Conservation (phyloP, 2,888 invertebrate species). For the Fabriciana adippe region DNA sequence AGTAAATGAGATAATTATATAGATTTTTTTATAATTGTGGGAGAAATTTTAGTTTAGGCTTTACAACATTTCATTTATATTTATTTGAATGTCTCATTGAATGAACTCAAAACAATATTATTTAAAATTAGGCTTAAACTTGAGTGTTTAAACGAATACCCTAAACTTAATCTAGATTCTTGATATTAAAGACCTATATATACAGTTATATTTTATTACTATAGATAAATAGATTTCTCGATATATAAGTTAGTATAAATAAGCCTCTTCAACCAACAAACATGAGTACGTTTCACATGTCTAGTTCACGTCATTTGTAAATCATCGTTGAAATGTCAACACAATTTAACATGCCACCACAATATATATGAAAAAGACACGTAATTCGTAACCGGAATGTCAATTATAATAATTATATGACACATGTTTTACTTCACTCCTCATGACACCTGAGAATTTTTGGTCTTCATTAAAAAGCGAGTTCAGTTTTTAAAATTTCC, state of each 20-base stretch:
- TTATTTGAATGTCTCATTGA: too few species aligned
- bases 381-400: constrained; percentile 21
- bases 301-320: background rate
- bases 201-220: too few species aligned
- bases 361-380: constrained; percentile 7
- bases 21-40: background rate
- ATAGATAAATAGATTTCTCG: too few species aligned
- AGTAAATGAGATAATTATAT: constrained; percentile 2
- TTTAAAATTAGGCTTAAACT: too few species aligned
- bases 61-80: too few species aligned
- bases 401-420: constrained; percentile 37
- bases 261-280: too few species aligned
- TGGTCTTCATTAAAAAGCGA: constrained; percentile 11
- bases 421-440: constrained; percentile 27
- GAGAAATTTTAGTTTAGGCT: background rate
- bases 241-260: background rate
- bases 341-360: background rate
- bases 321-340: constrained; percentile 3
- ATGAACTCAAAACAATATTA: too few species aligned
- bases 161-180: too few species aligned
- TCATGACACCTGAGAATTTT: constrained; percentile 29
- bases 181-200: too few species aligned
- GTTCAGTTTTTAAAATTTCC: constrained; percentile 6
- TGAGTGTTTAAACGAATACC: too few species aligned
- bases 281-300: too few species aligned